A percentile compares a stretch with the other conserved stretches of the same genome.
phyloP scores from a whole-genome alignment of 2,888 invertebrate species.

The Polyommatus icarus region DNA sequence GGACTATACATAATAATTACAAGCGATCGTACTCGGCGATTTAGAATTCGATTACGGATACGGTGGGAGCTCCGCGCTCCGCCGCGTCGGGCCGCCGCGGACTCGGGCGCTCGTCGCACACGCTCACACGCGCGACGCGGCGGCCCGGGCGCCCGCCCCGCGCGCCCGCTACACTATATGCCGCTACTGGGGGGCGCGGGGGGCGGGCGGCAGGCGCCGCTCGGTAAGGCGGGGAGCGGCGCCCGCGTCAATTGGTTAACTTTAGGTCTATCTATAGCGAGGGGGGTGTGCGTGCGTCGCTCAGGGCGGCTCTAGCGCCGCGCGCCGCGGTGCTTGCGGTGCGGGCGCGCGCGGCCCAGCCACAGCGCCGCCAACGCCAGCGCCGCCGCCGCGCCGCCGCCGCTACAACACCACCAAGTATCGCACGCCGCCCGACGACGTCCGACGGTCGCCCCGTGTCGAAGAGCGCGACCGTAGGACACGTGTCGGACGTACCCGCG shows the following conservation, averaged over 20 bases:
- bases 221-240: slow-evolving; percentile 61
- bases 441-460: background rate
- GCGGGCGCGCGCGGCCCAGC: slow-evolving; percentile 63
- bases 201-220: slow-evolving; percentile 53
- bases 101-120: slow-evolving; percentile 39
- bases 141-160: slow-evolving; percentile 40
- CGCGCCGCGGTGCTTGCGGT: slow-evolving; percentile 80
- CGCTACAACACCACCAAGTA: slow-evolving; percentile 36
- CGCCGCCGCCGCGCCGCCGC: slow-evolving; percentile 61
- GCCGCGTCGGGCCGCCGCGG: slow-evolving; percentile 43
- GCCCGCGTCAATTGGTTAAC: slow-evolving; percentile 72
- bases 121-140: slow-evolving; percentile 39
- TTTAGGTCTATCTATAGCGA: slow-evolving; percentile 79
- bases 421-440: slow-evolving; percentile 24
- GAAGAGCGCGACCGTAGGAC: background rate
- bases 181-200: slow-evolving; percentile 57
- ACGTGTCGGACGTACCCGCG: background rate
- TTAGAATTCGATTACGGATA: slow-evolving; percentile 64
- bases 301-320: slow-evolving; percentile 79
- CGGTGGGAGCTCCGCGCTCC: slow-evolving; percentile 50
- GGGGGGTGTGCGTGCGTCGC: slow-evolving; percentile 54
- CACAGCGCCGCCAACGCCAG: slow-evolving; percentile 66
- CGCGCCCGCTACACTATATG: slow-evolving; percentile 53
- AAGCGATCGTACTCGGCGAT: slow-evolving; percentile 69
- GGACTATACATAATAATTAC: slow-evolving; percentile 67